Base-by-base conservation (phyloP, 2,797 vertebrate species). In the Pagetopsis macropterus region DNA sequence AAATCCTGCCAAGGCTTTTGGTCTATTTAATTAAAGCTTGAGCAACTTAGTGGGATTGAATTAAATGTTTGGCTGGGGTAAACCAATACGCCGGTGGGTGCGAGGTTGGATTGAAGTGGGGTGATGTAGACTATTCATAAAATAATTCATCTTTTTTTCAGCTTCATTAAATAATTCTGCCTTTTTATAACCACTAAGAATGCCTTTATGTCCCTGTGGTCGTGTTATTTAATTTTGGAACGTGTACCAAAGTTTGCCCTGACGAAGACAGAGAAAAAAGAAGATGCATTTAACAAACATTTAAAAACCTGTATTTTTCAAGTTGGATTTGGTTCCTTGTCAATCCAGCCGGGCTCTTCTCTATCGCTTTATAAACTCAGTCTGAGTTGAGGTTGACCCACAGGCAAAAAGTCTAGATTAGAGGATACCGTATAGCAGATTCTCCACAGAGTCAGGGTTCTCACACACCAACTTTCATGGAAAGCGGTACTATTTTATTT, bases 11-110 rank as follows among this genome's bases (percentile, higher is more conserved):
- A 75, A 81, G 80, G 75, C 85, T 90, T 87, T 85, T 73, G 84
- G 84, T 87, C 76, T 83, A 89, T 91, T 87, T 93, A 90, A 94
- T 93, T 92, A 92, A 93, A 93, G 87, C 89, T 76, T 76, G 70
- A 89, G 79, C 73, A 85, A 83, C 82, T 92, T 91, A 92, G 87
- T 79, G 84, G 86, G 90, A 92, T 90, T 92, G 84, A 92, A 93
- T 93, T 87, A 85, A 87, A 82, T 77, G 92, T 93, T 91, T 94
- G 91, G 91, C 91, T 92, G 75, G 58, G 67, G 78, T 86, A 86
- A 89, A 87, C 84, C 78, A 88, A 86, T 83, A 88, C 23, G 78
- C 83, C 84, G 76, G 84, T 87, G 71, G 77, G 78, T 56, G 67
- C 72, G 49, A 17, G 75, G 56, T 55, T 45, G 72, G 58, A 76